Conservation (phyloP, 2,888 invertebrate genomes). For the Lithophane socia region DNA sequence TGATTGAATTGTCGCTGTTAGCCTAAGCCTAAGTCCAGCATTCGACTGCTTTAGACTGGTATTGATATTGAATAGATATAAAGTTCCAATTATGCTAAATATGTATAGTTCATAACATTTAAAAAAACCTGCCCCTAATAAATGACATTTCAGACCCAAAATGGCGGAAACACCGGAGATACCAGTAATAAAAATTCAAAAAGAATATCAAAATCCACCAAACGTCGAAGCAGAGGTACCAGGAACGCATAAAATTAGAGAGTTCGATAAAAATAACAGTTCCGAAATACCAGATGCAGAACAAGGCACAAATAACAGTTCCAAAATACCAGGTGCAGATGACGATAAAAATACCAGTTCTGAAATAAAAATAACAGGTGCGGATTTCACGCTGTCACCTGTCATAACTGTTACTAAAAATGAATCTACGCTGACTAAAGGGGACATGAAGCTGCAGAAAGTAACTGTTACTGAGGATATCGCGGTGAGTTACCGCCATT, state of each 20-base stretch:
- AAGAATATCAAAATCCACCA: conserved; percentile 69
- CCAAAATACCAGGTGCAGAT: conserved; percentile 58
- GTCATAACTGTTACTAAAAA: conserved; percentile 81
- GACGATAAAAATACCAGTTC: conserved; percentile 31
- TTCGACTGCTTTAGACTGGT: no score
- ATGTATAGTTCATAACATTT: no score
- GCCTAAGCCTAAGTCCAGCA: no score
- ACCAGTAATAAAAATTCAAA: conserved; percentile 67
- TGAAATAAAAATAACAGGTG: conserved; percentile 63
- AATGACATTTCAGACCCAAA: conserved; percentile 67
- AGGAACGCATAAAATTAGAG: conserved; percentile 75
- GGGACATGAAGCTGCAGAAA: conserved; percentile 81
- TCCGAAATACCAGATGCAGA: conserved; percentile 34
- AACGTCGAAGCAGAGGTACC: conserved; percentile 81
- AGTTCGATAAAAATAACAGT: conserved; percentile 41
- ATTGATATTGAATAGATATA: no score
- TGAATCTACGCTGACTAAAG: conserved; percentile 80
- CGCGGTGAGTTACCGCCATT: conserved; percentile 82
- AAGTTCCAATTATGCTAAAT: no score
- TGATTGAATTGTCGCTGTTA: no score
- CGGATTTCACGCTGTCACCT: conserved; percentile 73
- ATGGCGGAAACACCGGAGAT: conserved; percentile 75
- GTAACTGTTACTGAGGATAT: conserved; percentile 83
- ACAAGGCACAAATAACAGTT: conserved; percentile 19
- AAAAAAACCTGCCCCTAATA: neutral